A percentile compares a stretch with the other conserved stretches of the same genome.
Conservation (phyloP, 1,140 invertebrate species). For the Diorhabda elongata region DNA sequence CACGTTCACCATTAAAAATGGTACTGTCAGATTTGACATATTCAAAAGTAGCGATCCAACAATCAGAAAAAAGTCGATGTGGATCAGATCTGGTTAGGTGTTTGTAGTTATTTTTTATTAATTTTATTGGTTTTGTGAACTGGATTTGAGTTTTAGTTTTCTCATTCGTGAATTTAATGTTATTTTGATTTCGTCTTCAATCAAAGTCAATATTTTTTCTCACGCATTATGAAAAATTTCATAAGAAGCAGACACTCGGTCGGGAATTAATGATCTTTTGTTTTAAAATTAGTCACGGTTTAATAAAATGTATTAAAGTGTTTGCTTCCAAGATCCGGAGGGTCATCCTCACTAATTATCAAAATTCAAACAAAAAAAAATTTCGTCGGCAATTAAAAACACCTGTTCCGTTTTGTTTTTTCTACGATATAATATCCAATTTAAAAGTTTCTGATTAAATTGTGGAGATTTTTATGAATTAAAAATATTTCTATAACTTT, state of each 20-base stretch:
- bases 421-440: too few species aligned
- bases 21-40: too few species aligned
- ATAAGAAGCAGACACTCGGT: background rate
- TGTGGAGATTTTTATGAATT: too few species aligned
- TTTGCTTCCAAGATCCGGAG: conserved; percentile 1
- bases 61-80: too few species aligned
- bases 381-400: conserved; percentile 5
- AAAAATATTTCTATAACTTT: too few species aligned
- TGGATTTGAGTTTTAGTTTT: background rate
- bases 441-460: background rate
- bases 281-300: conserved; percentile 20
- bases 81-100: too few species aligned
- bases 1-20: too few species aligned
- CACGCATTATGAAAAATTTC: conserved; percentile 14
- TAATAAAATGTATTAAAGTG: conserved; percentile 10
- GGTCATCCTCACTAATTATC: conserved; percentile 4
- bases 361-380: conserved; percentile 9
- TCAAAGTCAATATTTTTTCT: conserved; percentile 8
- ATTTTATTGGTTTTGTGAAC: too few species aligned
- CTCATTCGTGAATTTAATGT: background rate
- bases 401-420: background rate
- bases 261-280: conserved; percentile 20
- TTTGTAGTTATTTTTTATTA: too few species aligned
- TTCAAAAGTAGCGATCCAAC: too few species aligned
- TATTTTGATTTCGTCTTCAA: background rate